These are phyloP conservation scores for Brachionus asplanchnoidis DNA, from an alignment of 1,140 invertebrate genomes.

Conservation along the genomic window DNA sequence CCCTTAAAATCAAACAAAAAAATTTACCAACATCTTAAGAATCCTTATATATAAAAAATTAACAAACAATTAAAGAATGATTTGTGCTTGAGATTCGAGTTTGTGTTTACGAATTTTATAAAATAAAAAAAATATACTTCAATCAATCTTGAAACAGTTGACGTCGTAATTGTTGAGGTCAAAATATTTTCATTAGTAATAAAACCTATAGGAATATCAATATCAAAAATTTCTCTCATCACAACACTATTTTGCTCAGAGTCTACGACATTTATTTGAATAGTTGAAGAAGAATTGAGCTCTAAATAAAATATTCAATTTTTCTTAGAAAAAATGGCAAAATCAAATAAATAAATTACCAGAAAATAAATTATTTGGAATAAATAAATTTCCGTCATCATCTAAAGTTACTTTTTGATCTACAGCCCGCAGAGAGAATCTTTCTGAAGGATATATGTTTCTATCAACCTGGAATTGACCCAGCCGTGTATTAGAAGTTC, in stretches of 20 bases:
- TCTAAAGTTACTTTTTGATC: background rate
- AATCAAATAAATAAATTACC: background rate
- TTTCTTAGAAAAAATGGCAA: background rate
- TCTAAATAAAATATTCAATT: background rate
- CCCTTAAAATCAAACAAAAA: too few relatives aligned
- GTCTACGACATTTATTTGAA: constrained; percentile 2
- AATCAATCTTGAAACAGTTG: background rate
- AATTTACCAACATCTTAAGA: too few relatives aligned
- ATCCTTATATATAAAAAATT: too few relatives aligned
- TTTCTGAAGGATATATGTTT: background rate
- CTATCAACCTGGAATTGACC: background rate
- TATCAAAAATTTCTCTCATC: constrained; percentile 1
- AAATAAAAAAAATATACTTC: background rate
- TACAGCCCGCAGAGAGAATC: background rate
- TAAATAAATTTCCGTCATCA: constrained; percentile 25
- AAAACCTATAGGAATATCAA: background rate
- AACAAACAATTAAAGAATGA: too few relatives aligned
- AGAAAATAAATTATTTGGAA: background rate
- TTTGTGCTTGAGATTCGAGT: too few relatives aligned
- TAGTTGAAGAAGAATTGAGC: background rate
- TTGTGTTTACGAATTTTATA: too few relatives aligned
- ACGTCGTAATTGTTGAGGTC: background rate
- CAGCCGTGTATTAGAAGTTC: background rate
- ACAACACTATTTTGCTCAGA: background rate
- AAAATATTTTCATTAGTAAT: background rate